These are phyloP conservation scores for Chrosomus eos DNA, from an alignment of 2,797 vertebrate genomes.

Conservation along the genomic window DNA sequence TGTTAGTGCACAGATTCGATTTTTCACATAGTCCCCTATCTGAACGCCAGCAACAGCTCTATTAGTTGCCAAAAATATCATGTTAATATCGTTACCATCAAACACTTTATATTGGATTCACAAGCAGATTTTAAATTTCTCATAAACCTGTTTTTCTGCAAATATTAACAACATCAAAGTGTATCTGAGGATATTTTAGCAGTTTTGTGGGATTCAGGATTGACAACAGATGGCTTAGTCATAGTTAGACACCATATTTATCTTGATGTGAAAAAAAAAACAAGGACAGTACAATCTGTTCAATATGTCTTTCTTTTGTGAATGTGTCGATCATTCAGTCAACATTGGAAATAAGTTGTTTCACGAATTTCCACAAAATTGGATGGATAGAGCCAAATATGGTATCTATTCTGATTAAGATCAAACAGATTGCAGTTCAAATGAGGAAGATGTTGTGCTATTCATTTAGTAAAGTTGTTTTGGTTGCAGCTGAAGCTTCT, in stretches of 20 bases:
- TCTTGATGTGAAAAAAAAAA: neutral
- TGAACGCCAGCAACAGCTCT: neutral
- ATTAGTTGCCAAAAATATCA: conserved; percentile 2
- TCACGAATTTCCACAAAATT: neutral
- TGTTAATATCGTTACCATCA: neutral
- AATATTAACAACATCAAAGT: neutral
- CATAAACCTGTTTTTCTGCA: neutral
- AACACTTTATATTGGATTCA: neutral
- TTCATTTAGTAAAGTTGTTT: neutral
- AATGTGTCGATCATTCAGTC: neutral
- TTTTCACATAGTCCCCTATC: conserved; percentile 23
- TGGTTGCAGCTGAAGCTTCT: neutral
- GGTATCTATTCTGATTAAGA: neutral
- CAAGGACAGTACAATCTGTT: neutral
- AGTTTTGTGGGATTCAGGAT: conserved; percentile 6
- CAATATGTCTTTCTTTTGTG: neutral
- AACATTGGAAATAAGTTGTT: neutral
- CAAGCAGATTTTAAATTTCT: neutral
- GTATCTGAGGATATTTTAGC: neutral
- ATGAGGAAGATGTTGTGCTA: neutral
- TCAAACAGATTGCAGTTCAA: neutral
- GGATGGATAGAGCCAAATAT: neutral
- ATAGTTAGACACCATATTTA: neutral
- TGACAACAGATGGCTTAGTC: conserved; percentile 7
- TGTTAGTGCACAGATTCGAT: conserved; percentile 38